Evolutionary conservation across 2,888 invertebrate species (phyloP).

Genomic region (Himalopsyche kuldschensis): DNA sequence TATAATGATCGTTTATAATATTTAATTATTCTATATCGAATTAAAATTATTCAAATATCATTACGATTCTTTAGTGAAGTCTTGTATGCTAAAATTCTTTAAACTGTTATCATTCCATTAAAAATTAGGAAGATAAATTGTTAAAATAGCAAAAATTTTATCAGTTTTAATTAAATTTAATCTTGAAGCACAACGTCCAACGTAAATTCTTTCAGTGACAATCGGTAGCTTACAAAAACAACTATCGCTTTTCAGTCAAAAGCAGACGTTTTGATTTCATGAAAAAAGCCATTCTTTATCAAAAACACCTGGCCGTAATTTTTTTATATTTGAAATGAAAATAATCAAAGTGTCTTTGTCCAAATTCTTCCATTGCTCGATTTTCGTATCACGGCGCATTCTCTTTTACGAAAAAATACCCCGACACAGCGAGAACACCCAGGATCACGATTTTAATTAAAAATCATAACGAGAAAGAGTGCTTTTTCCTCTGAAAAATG

Average conservation of each 20-base stretch:
- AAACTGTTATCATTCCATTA: not conserved
- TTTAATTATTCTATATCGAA: too few relatives aligned
- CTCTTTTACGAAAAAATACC: not conserved
- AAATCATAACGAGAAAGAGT: not conserved
- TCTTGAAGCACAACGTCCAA: not conserved
- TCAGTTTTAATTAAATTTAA: not conserved
- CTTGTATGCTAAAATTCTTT: not conserved
- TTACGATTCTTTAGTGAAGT: too few relatives aligned
- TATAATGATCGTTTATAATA: too few relatives aligned
- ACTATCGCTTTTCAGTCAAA: not conserved
- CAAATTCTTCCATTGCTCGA: not conserved
- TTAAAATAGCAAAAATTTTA: not conserved
- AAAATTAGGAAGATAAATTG: not conserved
- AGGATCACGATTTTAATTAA: not conserved
- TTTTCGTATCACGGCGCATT: not conserved
- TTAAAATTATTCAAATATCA: too few relatives aligned
- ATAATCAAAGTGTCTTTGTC: not conserved
- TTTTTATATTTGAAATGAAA: not conserved
- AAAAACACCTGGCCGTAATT: not conserved
- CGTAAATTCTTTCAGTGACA: not conserved
- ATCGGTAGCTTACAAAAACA: not conserved
- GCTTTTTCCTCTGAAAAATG: not conserved
- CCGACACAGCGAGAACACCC: not conserved
- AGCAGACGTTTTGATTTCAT: not conserved
- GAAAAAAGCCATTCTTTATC: not conserved